Base-by-base conservation (phyloP, 2,888 invertebrate species). In the Amphipyra berbera region DNA sequence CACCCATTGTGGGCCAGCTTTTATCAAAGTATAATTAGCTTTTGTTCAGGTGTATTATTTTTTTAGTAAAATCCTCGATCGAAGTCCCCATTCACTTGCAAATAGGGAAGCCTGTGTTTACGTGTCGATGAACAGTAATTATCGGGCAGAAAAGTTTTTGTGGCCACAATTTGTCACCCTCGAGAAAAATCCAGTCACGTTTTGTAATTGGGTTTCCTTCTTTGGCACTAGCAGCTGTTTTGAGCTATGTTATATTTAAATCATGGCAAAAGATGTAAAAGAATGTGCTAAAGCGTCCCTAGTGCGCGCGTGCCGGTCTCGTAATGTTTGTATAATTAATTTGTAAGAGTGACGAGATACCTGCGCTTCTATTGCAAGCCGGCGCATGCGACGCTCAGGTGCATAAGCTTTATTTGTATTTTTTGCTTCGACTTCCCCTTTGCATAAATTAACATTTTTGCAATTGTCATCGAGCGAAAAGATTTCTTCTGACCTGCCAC, bases 361-460 rank as follows among this genome's bases (percentile, higher is more conserved):
- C 79, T 79, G 79, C 74, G 48, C 68, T 61, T 66, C 73, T 68
- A 56, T 56, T 58, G 73, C 55, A 49, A 68, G 75, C 81, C 83
- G 85, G 87, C 88, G 88, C 88, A 87, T 84, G 90, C 88, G 86
- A 71, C 82, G 78, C 81, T 94, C 93, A 94, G 94, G 94, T 95
- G 95, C 87, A 90, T 93, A 91, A 93, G 90, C 93, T 92, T 92
- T 92, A 91, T 93, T 92, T 90, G 86, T 82, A 83, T 85, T 92
- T 92, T 91, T 90, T 90, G 88, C 90, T 82, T 79, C 86, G 80
- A 85, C 92, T 94, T 94, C 93, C 94, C 95, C 95, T 93, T 94
- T 94, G 94, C 93, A 94, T 95, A 95, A 87, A 93, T 95, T 94
- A 94, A 82, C 83, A 89, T 86, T 91, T 92, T 87, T 69, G 90